phyloP scores from a whole-genome alignment of 2,888 invertebrate genomes.

The Ceramica pisi region DNA sequence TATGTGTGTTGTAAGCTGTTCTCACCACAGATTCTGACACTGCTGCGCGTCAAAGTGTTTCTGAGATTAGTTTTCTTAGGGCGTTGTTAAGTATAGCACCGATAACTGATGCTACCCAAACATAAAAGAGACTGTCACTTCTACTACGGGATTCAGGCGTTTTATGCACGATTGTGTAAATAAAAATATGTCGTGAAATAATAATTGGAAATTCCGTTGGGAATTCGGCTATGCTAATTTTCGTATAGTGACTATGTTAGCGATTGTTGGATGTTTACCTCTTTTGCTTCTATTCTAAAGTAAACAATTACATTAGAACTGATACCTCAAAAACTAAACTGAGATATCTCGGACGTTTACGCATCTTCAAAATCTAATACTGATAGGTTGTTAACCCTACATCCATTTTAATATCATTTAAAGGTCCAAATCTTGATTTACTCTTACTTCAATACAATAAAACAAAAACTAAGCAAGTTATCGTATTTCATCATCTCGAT shows the following conservation, averaged over 20 bases:
- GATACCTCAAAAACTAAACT: not conserved
- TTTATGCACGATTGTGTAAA: constrained; percentile 16
- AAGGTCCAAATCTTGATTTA: constrained; percentile 23
- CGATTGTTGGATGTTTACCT: constrained; percentile 5
- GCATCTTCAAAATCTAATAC: not conserved
- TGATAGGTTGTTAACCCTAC: constrained; percentile 31
- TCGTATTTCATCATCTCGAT: constrained; percentile 50
- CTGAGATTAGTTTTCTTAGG: not conserved
- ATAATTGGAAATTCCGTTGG: constrained; percentile 33
- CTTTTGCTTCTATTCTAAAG: not conserved
- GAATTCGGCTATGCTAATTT: constrained; percentile 9
- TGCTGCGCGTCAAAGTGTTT: not conserved
- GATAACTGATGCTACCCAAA: not conserved
- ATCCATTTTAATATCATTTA: constrained; percentile 1
- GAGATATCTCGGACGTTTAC: not conserved
- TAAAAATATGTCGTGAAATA: constrained; percentile 23
- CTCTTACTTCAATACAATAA: constrained; percentile 13
- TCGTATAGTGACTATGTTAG: constrained; percentile 4
- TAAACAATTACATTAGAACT: constrained; percentile 2
- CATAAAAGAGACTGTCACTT: not conserved
- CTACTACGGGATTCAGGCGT: not conserved
- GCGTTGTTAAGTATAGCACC: not conserved
- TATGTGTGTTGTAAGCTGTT: not conserved
- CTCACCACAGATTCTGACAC: not conserved
- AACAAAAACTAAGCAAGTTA: constrained; percentile 21